These are phyloP conservation scores for Pteruthius melanotis DNA, from an alignment of 2,113 vertebrate species.

Conservation along the genomic window DNA sequence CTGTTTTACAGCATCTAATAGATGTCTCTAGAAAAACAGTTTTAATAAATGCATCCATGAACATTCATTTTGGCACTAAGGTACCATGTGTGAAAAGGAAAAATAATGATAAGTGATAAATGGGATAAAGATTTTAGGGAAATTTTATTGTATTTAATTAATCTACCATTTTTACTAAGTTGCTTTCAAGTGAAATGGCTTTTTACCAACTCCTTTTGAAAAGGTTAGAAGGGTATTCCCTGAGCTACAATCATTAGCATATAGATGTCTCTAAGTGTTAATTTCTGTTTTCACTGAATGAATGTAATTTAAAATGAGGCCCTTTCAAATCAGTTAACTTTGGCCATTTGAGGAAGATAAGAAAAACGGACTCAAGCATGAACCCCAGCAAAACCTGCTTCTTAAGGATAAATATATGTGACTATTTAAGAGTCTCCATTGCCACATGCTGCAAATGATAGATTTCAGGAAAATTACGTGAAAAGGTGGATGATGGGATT, in stretches of 20 bases:
- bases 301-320: slow-evolving; percentile 81
- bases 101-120: slow-evolving; percentile 71
- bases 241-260: slow-evolving; percentile 82
- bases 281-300: slow-evolving; percentile 82
- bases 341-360: slow-evolving; percentile 76
- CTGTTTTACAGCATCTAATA: slow-evolving; percentile 62
- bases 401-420: slow-evolving; percentile 69
- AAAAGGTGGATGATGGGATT: not conserved
- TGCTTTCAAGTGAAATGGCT: slow-evolving; percentile 82
- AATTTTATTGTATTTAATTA: slow-evolving; percentile 81
- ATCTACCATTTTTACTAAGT: slow-evolving; percentile 78
- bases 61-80: slow-evolving; percentile 43
- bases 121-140: slow-evolving; percentile 74
- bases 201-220: slow-evolving; percentile 76
- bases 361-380: slow-evolving; percentile 70
- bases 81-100: slow-evolving; percentile 46
- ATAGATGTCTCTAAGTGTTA: slow-evolving; percentile 83
- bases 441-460: slow-evolving; percentile 54
- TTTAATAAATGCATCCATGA: slow-evolving; percentile 60
- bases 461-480: slow-evolving; percentile 56
- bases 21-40: slow-evolving; percentile 48
- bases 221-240: slow-evolving; percentile 83
- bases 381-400: slow-evolving; percentile 68
- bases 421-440: not conserved
- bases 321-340: slow-evolving; percentile 80